Conservation (phyloP, 2,797 vertebrate species). For the Galago senegalensis region DNA sequence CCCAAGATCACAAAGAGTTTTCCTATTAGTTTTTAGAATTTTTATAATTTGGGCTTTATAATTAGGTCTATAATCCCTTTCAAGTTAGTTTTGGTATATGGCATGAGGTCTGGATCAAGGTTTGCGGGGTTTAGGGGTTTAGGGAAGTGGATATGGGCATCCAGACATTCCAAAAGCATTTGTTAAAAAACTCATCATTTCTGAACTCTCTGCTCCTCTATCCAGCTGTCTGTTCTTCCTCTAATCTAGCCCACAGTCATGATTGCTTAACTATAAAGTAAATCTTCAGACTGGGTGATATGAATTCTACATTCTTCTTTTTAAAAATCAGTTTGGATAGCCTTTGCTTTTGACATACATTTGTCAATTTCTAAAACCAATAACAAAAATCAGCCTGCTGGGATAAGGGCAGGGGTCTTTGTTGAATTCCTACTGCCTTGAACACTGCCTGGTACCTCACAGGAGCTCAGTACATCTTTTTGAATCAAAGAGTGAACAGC, state of each 20-base stretch:
- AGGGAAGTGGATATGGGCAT: not conserved
- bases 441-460: not conserved
- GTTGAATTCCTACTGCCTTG: not conserved
- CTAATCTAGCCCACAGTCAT: fast-evolving
- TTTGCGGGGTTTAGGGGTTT: not conserved
- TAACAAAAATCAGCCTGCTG: not conserved
- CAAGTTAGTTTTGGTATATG: not conserved
- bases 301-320: not conserved
- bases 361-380: not conserved
- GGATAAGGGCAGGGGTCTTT: not conserved
- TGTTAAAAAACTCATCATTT: not conserved
- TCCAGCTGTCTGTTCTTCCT: not conserved
- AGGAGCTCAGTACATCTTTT: not conserved
- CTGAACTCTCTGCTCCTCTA: not conserved
- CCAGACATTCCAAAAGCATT: not conserved
- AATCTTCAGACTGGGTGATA: not conserved
- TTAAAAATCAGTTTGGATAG: not conserved
- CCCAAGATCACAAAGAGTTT: not conserved
- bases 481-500: not conserved
- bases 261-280: not conserved
- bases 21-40: not conserved
- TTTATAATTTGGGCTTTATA: not conserved
- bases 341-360: not conserved
- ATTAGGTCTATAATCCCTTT: not conserved
- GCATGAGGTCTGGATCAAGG: not conserved